Evolutionary conservation across 2,113 vertebrate species (phyloP).

Genomic region (Cervus canadensis): DNA sequence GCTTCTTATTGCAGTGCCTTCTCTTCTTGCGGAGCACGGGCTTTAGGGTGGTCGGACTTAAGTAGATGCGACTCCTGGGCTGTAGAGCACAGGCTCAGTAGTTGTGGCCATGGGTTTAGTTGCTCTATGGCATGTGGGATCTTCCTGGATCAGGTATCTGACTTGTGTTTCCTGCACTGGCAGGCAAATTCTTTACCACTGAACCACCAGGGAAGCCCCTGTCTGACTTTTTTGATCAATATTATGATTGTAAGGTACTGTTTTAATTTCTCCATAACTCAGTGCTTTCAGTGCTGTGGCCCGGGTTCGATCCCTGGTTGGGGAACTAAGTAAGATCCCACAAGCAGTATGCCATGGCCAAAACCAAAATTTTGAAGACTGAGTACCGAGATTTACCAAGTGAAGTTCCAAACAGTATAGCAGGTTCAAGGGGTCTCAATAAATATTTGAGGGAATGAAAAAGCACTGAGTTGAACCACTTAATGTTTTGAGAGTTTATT

Average conservation of each 20-base stretch:
- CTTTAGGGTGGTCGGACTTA: neutral
- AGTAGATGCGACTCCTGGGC: neutral
- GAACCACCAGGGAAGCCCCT: neutral
- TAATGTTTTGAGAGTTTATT: neutral
- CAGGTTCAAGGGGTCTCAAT: neutral
- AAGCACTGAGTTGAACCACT: neutral
- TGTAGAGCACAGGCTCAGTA: neutral
- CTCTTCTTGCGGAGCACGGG: neutral
- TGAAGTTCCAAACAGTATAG: neutral
- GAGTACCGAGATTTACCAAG: neutral
- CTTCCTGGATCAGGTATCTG: neutral
- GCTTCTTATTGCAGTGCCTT: neutral
- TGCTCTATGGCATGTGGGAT: neutral
- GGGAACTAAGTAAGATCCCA: neutral
- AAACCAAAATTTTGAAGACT: neutral
- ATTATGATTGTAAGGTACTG: neutral
- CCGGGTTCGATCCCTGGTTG: neutral
- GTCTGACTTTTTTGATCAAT: neutral
- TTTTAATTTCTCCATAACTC: neutral
- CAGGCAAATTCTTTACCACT: neutral
- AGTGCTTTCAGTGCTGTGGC: neutral
- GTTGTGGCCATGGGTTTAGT: neutral
- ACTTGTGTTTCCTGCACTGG: neutral
- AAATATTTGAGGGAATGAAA: neutral
- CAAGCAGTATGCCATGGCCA: neutral